These are phyloP conservation scores for Caenorhabditis imperialis DNA, from an alignment of 2,888 invertebrate genomes.

Conservation along the genomic window DNA sequence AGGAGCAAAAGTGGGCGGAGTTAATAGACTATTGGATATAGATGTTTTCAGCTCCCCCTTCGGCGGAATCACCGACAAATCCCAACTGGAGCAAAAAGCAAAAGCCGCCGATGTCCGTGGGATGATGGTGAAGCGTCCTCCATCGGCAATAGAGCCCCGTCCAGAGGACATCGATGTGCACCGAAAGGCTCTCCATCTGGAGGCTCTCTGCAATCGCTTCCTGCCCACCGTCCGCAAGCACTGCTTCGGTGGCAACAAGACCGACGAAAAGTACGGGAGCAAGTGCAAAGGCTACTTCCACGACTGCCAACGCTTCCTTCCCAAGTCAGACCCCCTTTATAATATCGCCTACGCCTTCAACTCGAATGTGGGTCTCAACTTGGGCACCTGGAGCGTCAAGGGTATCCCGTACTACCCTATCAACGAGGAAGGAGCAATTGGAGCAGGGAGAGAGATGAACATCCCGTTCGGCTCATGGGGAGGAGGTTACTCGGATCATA, in stretches of 20 bases:
- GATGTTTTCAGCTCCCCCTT: slow-evolving; percentile 55
- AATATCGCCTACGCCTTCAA: slow-evolving; percentile 67
- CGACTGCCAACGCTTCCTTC: slow-evolving; percentile 70
- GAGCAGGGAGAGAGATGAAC: slow-evolving; percentile 63
- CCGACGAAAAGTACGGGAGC: slow-evolving; percentile 58
- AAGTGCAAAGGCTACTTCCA: slow-evolving; percentile 71
- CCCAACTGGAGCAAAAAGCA: slow-evolving; percentile 40
- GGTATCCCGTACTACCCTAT: slow-evolving; percentile 75
- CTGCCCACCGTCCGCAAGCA: slow-evolving; percentile 64
- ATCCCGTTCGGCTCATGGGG: slow-evolving; percentile 75
- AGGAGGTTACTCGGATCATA: slow-evolving; percentile 71
- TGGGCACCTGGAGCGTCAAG: slow-evolving; percentile 69
- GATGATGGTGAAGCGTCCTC: slow-evolving; percentile 45
- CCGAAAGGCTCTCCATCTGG: slow-evolving; percentile 50
- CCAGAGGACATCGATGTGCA: slow-evolving; percentile 52
- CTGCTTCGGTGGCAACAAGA: slow-evolving; percentile 56
- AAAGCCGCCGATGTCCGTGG: slow-evolving; percentile 43
- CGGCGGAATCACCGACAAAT: slow-evolving; percentile 53
- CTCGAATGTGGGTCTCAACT: slow-evolving; percentile 68
- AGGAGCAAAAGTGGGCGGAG: no score
- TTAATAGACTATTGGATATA: no score
- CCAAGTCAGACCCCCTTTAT: slow-evolving; percentile 69
- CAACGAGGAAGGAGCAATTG: slow-evolving; percentile 73
- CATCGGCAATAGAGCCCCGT: slow-evolving; percentile 45
- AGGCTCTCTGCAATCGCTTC: slow-evolving; percentile 51